These are phyloP conservation scores for Clivina fossor DNA, from an alignment of 2,888 invertebrate species.

Conservation along the genomic window DNA sequence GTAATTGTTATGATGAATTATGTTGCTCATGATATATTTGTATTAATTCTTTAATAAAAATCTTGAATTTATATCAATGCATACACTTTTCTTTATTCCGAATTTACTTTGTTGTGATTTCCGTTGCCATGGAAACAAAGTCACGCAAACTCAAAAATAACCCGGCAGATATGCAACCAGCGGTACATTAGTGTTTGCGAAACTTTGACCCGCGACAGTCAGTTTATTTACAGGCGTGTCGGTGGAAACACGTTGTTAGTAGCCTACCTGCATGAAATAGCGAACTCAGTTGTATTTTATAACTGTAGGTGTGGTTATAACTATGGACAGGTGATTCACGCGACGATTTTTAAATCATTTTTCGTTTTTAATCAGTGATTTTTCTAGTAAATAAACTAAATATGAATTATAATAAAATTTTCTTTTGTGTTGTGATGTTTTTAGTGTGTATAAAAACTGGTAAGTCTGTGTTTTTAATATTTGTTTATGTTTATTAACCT, in stretches of 20 bases:
- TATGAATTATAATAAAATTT: conserved; percentile 14
- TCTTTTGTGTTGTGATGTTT: conserved; percentile 12
- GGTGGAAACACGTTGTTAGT: not conserved
- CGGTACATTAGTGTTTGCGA: conserved; percentile 1
- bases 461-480: conserved; percentile 18
- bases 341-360: not conserved
- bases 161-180: conserved; percentile 6
- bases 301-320: conserved; percentile 25
- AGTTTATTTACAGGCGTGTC: conserved; percentile 11
- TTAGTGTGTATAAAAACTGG: conserved; percentile 18
- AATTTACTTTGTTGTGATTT: conserved; percentile 7
- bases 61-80: no score
- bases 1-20: conserved; percentile 21
- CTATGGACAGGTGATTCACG: conserved; percentile 25
- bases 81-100: no score
- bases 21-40: conserved; percentile 21
- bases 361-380: conserved; percentile 7
- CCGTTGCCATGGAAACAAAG: conserved; percentile 4
- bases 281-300: conserved; percentile 1
- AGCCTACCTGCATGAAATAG: not conserved
- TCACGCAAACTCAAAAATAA: no score
- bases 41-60: no score
- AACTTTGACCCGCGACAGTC: conserved; percentile 21
- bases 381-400: conserved; percentile 8
- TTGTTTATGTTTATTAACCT: conserved; percentile 24